Conservation (phyloP, 1,140 invertebrate species). For the Drosophila hydei region DNA sequence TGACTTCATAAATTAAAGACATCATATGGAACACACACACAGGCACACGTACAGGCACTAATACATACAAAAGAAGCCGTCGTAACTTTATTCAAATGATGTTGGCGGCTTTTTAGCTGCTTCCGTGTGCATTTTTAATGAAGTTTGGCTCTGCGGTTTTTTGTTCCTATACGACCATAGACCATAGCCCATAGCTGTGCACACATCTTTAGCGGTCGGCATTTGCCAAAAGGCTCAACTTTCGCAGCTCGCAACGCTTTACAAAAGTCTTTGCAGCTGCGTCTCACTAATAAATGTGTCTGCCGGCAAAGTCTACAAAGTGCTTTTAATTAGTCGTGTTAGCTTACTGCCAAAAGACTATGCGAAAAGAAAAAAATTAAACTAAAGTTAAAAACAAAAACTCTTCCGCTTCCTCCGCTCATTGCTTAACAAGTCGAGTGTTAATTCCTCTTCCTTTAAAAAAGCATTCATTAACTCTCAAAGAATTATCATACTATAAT, state of each 20-base stretch:
- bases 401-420: slow-evolving; percentile 1
- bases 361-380: not conserved
- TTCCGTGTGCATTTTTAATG: slow-evolving; percentile 65
- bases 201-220: slow-evolving; percentile 67
- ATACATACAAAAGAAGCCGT: slow-evolving; percentile 8
- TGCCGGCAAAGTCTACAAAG: slow-evolving; percentile 59
- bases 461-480: no score
- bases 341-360: slow-evolving; percentile 42
- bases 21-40: slow-evolving; percentile 2
- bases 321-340: slow-evolving; percentile 77
- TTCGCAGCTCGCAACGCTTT: slow-evolving; percentile 28
- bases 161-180: slow-evolving; percentile 21
- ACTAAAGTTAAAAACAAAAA: slow-evolving; percentile 1
- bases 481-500: no score
- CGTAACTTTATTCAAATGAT: slow-evolving; percentile 50
- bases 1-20: slow-evolving; percentile 68
- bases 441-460: slow-evolving; percentile 42
- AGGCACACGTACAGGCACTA: not conserved
- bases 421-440: slow-evolving; percentile 57
- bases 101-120: slow-evolving; percentile 33
- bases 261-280: slow-evolving; percentile 41
- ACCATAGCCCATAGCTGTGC: slow-evolving; percentile 26
- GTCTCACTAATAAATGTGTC: slow-evolving; percentile 62
- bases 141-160: slow-evolving; percentile 51
- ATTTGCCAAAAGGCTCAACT: slow-evolving; percentile 67